phyloP scores from a whole-genome alignment of 2,113 vertebrate species.

The Macquaria australasica region DNA sequence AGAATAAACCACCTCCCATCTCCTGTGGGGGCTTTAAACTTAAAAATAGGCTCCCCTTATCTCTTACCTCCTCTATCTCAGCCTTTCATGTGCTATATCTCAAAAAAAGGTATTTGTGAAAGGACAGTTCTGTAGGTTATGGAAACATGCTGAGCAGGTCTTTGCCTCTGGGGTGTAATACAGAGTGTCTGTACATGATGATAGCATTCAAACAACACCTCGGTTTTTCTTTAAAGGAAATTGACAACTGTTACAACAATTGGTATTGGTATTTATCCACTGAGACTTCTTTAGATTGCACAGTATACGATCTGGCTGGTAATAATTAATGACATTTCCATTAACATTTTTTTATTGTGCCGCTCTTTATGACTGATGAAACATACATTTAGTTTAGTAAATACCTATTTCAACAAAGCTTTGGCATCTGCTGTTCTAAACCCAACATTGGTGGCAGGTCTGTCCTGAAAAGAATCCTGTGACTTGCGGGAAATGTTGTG shows the following conservation, averaged over 20 bases:
- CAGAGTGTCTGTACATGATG: conserved; percentile 29
- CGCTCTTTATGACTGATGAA: neutral
- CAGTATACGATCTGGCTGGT: neutral
- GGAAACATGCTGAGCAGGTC: conserved; percentile 49
- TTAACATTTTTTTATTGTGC: neutral
- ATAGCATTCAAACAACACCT: conserved; percentile 55
- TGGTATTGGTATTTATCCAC: neutral
- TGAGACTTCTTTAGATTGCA: conserved; percentile 12
- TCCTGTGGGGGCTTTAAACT: conserved; percentile 57
- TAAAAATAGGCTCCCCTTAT: conserved; percentile 63
- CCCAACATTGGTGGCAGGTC: neutral
- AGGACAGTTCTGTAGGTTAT: conserved; percentile 57
- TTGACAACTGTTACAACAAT: conserved; percentile 9
- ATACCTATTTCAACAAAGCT: neutral
- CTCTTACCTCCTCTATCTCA: conserved; percentile 38
- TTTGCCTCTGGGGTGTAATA: conserved; percentile 44
- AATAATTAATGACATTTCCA: conserved; percentile 14
- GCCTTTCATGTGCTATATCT: conserved; percentile 61
- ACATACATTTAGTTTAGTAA: neutral
- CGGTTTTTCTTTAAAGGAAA: conserved; percentile 20
- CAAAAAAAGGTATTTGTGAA: conserved; percentile 49
- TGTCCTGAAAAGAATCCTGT: neutral
- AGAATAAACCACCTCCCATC: conserved; percentile 44
- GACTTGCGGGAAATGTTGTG: neutral
- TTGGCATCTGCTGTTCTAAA: neutral